These are phyloP conservation scores for Columba guinea DNA, from an alignment of 2,797 vertebrate species.

Conservation along the genomic window DNA sequence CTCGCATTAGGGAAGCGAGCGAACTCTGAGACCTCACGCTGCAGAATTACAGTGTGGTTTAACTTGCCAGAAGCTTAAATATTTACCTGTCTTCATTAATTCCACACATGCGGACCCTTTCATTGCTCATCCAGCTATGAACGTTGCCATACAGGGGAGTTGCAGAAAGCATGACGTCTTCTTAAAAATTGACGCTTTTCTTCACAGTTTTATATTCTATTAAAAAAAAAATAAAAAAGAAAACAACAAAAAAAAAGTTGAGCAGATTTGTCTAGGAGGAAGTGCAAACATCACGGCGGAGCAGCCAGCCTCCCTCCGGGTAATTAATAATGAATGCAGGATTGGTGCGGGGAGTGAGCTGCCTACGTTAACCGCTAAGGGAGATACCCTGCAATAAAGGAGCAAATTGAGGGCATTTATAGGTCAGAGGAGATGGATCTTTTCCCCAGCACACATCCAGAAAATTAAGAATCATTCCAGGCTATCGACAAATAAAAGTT, in stretches of 20 bases:
- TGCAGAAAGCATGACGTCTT: constrained; percentile 85
- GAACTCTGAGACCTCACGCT: neutral
- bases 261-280: constrained; percentile 62
- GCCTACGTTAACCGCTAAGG: constrained; percentile 58
- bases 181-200: constrained; percentile 72
- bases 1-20: neutral
- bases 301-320: constrained; percentile 57
- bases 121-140: constrained; percentile 87
- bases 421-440: constrained; percentile 58
- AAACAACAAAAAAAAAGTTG: constrained; percentile 46
- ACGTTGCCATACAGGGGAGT: constrained; percentile 86
- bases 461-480: constrained; percentile 49
- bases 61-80: constrained; percentile 66
- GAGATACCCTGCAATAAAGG: constrained; percentile 62
- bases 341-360: constrained; percentile 42
- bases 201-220: constrained; percentile 75
- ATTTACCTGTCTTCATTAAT: constrained; percentile 86
- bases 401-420: constrained; percentile 61
- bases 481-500: constrained; percentile 61
- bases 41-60: constrained; percentile 41
- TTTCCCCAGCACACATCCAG: constrained; percentile 43
- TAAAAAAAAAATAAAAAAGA: neutral
- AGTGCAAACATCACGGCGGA: constrained; percentile 47
- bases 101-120: constrained; percentile 86
- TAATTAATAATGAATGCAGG: constrained; percentile 69